A percentile compares a stretch with the other conserved stretches of the same genome.
Conservation (phyloP, 1,140 invertebrate species). For the Coelopa frigida region DNA sequence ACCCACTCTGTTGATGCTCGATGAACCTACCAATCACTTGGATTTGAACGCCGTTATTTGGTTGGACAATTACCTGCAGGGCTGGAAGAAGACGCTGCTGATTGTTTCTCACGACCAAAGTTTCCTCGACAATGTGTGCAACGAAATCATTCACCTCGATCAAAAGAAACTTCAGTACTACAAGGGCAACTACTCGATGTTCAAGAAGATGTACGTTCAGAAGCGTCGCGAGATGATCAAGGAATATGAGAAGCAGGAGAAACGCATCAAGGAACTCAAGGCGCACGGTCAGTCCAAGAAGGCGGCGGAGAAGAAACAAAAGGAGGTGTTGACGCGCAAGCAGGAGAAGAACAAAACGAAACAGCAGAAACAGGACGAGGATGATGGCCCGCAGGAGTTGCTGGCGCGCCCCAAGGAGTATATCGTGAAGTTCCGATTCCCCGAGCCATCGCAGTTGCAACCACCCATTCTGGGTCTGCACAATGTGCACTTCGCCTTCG, state of each 20-base stretch:
- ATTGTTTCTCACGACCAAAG: slow-evolving; percentile 99
- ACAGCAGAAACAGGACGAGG: slow-evolving; percentile 71
- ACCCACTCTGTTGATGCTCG: slow-evolving; percentile 89
- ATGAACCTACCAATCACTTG: slow-evolving; percentile 93
- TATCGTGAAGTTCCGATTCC: slow-evolving; percentile 95
- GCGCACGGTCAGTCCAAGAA: slow-evolving; percentile 92
- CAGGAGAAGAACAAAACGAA: slow-evolving; percentile 84
- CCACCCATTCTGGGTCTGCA: slow-evolving; percentile 92
- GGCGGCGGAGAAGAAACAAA: slow-evolving; percentile 87
- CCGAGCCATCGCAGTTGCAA: slow-evolving; percentile 87
- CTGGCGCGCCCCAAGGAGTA: slow-evolving; percentile 87
- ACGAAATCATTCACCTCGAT: slow-evolving; percentile 97
- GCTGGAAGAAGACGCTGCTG: slow-evolving; percentile 95
- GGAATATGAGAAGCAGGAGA: slow-evolving; percentile 98
- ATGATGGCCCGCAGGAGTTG: slow-evolving; percentile 73
- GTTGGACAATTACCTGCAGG: slow-evolving; percentile 96
- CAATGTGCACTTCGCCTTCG: slow-evolving; percentile 77
- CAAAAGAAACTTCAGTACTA: slow-evolving; percentile 93
- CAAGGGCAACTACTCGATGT: slow-evolving; percentile 97
- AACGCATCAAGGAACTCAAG: slow-evolving; percentile 88
- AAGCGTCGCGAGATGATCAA: slow-evolving; percentile 94
- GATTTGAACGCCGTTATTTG: slow-evolving; percentile 99
- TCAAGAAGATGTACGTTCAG: slow-evolving; percentile 98
- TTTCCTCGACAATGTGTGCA: slow-evolving; percentile 98
- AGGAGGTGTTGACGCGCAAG: slow-evolving; percentile 86